Evolutionary conservation across 2,797 vertebrate genomes (phyloP).

Genomic region (Alosa sapidissima): DNA sequence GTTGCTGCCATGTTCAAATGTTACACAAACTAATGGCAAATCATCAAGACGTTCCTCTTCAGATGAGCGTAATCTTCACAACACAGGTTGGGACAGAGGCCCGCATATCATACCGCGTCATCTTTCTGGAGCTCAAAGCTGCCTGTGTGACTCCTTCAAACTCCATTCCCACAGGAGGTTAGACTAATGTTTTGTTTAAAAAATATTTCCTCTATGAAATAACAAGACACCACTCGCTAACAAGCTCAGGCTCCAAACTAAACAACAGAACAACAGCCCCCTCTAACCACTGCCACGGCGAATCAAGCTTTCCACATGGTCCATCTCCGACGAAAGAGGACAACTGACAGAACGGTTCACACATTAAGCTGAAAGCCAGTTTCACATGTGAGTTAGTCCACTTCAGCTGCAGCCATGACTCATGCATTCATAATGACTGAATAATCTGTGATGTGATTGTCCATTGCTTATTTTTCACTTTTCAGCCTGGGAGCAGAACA

Average conservation of each 20-base stretch:
- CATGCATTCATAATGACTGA: constrained; percentile 1
- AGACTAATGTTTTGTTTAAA: constrained; percentile 2
- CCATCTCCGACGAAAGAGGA: neutral
- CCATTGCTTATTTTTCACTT: neutral
- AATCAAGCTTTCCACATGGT: neutral
- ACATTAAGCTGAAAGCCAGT: neutral
- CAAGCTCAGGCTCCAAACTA: constrained; percentile 1
- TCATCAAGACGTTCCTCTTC: neutral
- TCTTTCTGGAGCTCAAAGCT: neutral
- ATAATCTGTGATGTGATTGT: constrained; percentile 1
- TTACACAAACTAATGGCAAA: neutral
- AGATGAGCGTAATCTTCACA: neutral
- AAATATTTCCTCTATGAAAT: constrained; percentile 23
- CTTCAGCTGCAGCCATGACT: neutral
- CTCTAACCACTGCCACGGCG: neutral
- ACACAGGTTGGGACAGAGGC: neutral
- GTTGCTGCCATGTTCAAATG: neutral
- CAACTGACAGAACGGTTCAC: constrained; percentile 8
- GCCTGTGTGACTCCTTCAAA: neutral
- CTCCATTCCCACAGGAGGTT: neutral
- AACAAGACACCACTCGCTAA: constrained; percentile 6
- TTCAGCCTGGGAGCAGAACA: neutral
- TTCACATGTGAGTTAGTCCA: neutral
- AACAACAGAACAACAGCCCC: constrained; percentile 13
- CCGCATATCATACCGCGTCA: neutral